Base-by-base conservation (phyloP, 2,113 vertebrate genomes). In the Poecile atricapillus region DNA sequence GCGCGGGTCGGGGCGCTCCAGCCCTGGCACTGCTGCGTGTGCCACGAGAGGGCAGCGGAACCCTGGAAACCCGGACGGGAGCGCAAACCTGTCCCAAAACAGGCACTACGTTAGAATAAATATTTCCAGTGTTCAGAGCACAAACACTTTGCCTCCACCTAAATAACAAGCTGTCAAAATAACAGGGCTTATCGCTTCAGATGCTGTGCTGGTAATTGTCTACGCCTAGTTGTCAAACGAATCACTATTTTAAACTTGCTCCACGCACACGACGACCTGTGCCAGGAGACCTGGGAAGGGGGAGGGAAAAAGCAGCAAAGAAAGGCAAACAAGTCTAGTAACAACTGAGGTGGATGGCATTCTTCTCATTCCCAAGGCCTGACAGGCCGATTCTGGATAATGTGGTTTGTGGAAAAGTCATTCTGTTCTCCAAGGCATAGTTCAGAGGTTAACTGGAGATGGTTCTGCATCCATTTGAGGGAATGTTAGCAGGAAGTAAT, bases 211-310 rank as follows among this genome's bases (percentile, higher is more conserved):
- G 22, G 15, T n/a, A 8, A 37, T n/a, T 70, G 46, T 28, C 62
- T 5, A 6, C 8, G 7, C 19, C 39, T 73, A 11, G 14, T 47
- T 44, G 15, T 75, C 41, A 13, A 31, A 56, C 2, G 14, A 43
- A 19, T 43, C 0, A 0, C 27, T 59, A 0, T 33, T 88, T 44
- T 25, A 70, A 81, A 47, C 59, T 27, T 1, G 0, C 5, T 53
- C 10, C 10, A 1, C 4, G 0, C 20, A 15, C 22, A 0, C 2
- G 6, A n/a, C 1, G 9, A 39, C 8, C 19, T 37, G 18, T 3
- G 4, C 73, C 39, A 9, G 37, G 15, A 60, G 59, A 43, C 21
- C 23, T 67, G 53, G n/a, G n/a, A 41, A 62, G 37, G 18, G 4
- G 27, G 16, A 49, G 60, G 20, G 24, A 44, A 58, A 47, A 65